Evolutionary conservation across 2,113 vertebrate genomes (phyloP).

Genomic region (Syngnathus floridae): DNA sequence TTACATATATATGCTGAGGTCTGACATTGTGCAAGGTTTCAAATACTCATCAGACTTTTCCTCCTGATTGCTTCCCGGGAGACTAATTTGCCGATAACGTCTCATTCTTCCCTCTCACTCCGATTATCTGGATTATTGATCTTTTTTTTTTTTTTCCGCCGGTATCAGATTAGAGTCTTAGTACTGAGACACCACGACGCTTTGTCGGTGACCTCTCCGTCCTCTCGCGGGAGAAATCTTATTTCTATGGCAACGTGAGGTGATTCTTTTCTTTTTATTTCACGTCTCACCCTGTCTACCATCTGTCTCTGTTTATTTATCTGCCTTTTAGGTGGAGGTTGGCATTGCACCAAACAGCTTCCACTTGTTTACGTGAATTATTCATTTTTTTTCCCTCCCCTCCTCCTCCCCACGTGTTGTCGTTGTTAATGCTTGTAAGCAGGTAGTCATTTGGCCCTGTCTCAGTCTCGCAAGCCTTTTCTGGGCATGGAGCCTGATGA

Average conservation of each 20-base stretch:
- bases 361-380: constrained; percentile 66
- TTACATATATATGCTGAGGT: too few species aligned
- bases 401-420: neutral
- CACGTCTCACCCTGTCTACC: constrained; percentile 51
- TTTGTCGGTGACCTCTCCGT: neutral
- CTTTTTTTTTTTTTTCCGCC: neutral
- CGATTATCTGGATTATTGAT: constrained; percentile 1
- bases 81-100: neutral
- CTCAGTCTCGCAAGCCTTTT: constrained; percentile 35
- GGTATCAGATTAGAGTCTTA: constrained; percentile 1
- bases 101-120: neutral
- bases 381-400: constrained; percentile 61
- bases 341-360: constrained; percentile 56
- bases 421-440: constrained; percentile 59
- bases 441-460: constrained; percentile 56
- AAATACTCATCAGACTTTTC: neutral
- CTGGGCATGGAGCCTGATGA: constrained; percentile 36
- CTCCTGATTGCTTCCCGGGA: neutral
- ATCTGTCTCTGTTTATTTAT: constrained; percentile 54
- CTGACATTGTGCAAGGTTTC: neutral
- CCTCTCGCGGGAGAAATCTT: neutral
- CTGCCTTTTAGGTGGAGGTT: constrained; percentile 45
- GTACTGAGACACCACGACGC: neutral
- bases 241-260: constrained; percentile 63
- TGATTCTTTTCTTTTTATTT: neutral